Evolutionary conservation across 2,113 vertebrate genomes (phyloP).

Genomic region (Rhinolophus ferrumequinum): DNA sequence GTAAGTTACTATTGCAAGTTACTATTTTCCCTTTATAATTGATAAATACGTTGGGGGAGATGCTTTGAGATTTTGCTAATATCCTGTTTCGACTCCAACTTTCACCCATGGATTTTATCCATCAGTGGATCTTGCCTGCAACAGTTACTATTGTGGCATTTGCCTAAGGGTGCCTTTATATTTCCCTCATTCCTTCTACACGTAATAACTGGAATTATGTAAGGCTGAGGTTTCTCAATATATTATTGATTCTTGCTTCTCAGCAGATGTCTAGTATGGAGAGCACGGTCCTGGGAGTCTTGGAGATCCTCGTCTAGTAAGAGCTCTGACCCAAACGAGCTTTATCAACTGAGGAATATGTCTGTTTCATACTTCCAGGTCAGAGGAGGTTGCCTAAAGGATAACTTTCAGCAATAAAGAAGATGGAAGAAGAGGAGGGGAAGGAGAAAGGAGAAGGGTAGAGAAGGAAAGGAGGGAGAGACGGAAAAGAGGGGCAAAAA

Average conservation of each 20-base stretch:
- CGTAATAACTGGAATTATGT: not conserved
- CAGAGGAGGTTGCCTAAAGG: not conserved
- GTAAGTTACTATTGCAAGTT: not conserved
- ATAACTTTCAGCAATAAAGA: not conserved
- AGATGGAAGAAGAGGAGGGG: not conserved
- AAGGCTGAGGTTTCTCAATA: not conserved
- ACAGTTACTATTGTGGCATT: not conserved
- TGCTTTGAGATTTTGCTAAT: not conserved
- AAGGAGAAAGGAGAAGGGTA: accelerated
- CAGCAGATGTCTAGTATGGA: not conserved
- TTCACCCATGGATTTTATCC: not conserved
- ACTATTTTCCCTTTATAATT: not conserved
- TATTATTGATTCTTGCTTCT: not conserved
- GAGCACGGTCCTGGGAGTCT: not conserved
- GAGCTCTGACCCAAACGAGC: not conserved
- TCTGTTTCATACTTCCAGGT: not conserved
- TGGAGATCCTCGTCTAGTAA: not conserved
- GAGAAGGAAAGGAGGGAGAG: not conserved
- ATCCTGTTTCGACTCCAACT: not conserved
- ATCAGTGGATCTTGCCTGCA: not conserved
- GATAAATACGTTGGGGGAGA: not conserved
- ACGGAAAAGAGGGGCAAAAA: not conserved
- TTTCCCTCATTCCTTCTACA: not conserved
- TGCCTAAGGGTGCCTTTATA: not conserved
- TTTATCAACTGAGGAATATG: not conserved